Evolutionary conservation across 2,888 invertebrate genomes (phyloP).

Genomic region (Linnaemya tessellans): DNA sequence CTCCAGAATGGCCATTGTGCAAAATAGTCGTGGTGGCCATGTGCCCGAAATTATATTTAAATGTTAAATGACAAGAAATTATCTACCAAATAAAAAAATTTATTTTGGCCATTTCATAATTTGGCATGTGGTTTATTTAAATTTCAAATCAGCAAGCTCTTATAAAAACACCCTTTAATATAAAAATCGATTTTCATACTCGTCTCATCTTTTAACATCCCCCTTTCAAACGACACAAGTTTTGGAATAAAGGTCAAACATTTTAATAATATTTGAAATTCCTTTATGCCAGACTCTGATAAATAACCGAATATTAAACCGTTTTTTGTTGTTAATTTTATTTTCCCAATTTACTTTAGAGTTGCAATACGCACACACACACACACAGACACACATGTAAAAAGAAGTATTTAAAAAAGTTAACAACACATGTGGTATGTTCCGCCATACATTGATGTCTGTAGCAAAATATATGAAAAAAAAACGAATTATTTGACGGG

Average conservation of each 20-base stretch:
- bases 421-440: slow-evolving; percentile 71
- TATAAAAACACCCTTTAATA: background rate
- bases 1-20: too few species aligned
- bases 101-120: too few species aligned
- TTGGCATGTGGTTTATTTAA: too few species aligned
- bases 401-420: slow-evolving; percentile 36
- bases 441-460: slow-evolving; percentile 43
- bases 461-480: background rate
- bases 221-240: background rate
- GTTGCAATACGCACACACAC: background rate
- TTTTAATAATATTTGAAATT: slow-evolving; percentile 71
- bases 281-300: slow-evolving; percentile 63
- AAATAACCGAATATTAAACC: slow-evolving; percentile 68
- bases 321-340: slow-evolving; percentile 52
- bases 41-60: too few species aligned
- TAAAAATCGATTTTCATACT: slow-evolving; percentile 23
- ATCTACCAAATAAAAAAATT: too few species aligned
- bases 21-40: too few species aligned
- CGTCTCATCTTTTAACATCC: background rate
- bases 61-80: too few species aligned
- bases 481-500: slow-evolving; percentile 33
- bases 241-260: slow-evolving; percentile 70
- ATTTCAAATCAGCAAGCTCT: too few species aligned
- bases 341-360: slow-evolving; percentile 67
- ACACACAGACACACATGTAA: background rate